These are phyloP conservation scores for Sarcophaga carnaria DNA, from an alignment of 2,888 invertebrate species.

Conservation along the genomic window DNA sequence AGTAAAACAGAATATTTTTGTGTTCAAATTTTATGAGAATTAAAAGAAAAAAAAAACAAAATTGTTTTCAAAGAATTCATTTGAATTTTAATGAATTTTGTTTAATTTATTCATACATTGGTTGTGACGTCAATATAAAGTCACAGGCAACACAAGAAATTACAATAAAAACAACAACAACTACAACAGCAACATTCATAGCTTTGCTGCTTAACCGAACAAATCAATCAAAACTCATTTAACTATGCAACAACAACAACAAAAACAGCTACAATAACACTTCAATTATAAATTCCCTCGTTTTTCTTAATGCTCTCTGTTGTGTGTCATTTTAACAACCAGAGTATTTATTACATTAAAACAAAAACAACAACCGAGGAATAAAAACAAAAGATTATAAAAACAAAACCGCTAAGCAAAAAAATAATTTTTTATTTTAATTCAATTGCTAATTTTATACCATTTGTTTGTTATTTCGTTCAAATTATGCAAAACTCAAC, in stretches of 20 bases:
- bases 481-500: conserved; percentile 42
- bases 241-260: background rate
- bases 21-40: background rate
- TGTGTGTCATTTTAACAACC: background rate
- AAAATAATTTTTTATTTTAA: background rate
- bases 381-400: background rate
- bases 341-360: background rate
- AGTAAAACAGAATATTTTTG: conserved; percentile 31
- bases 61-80: background rate
- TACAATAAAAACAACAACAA: background rate
- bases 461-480: conserved; percentile 9
- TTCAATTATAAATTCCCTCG: background rate
- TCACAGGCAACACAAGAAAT: conserved; percentile 34
- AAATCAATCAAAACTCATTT: background rate
- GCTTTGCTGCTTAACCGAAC: background rate
- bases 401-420: background rate
- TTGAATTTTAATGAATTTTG: conserved; percentile 10
- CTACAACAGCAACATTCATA: background rate
- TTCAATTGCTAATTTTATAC: conserved; percentile 24
- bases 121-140: conserved; percentile 37
- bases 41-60: background rate
- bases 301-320: conserved; percentile 3
- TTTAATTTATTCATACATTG: conserved; percentile 10
- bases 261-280: background rate
- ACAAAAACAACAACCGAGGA: background rate